Conservation (phyloP, 2,888 invertebrate genomes). For the Mimas tiliae region DNA sequence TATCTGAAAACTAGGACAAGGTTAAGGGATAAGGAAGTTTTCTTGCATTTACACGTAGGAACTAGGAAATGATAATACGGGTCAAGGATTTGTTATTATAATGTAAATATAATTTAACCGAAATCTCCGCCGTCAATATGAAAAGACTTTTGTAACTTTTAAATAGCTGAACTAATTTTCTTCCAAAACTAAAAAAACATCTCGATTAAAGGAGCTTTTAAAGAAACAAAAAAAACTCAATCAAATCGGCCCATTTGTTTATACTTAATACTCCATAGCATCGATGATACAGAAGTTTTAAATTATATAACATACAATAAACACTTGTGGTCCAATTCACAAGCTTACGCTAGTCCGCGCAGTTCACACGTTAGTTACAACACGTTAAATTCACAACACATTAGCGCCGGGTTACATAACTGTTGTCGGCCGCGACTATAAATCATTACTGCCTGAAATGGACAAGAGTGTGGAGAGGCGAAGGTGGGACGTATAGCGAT, state of each 20-base stretch:
- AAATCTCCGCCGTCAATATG: too few species aligned
- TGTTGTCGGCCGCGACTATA: conserved; percentile 4
- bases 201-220: too few species aligned
- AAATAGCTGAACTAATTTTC: too few species aligned
- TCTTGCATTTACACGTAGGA: neutral
- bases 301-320: neutral
- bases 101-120: too few species aligned
- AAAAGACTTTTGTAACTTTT: too few species aligned
- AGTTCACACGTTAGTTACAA: conserved; percentile 6
- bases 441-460: conserved; percentile 1
- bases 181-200: too few species aligned
- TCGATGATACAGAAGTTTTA: too few species aligned
- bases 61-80: neutral
- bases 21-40: conserved; percentile 9
- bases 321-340: conserved; percentile 1
- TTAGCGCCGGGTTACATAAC: conserved; percentile 14
- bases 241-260: too few species aligned
- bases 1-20: conserved; percentile 5
- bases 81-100: neutral
- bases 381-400: conserved; percentile 15
- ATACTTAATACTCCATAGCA: too few species aligned
- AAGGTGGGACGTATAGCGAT: neutral
- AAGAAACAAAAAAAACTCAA: too few species aligned
- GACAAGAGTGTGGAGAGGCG: neutral
- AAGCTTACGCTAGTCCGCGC: neutral